Evolutionary conservation across 2,797 vertebrate species (phyloP).

Genomic region (Enteromius thamalakanensis): DNA sequence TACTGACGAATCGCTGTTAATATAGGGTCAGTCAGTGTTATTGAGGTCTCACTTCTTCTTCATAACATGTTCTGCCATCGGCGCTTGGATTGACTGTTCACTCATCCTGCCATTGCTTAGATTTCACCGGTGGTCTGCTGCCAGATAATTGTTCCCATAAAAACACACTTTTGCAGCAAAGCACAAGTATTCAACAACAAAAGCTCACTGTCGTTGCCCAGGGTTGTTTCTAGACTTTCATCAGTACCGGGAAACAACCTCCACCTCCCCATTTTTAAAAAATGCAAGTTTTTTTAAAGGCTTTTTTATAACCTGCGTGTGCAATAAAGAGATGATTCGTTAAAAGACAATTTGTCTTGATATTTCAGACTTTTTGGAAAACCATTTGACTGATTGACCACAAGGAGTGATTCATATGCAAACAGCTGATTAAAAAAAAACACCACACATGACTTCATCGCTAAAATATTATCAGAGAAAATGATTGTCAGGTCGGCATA

Average conservation of each 20-base stretch:
- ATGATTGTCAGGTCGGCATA: not conserved
- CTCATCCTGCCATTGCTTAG: conserved; percentile 35
- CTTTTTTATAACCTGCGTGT: not conserved
- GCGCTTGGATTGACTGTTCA: conserved; percentile 6
- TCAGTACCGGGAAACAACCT: not conserved
- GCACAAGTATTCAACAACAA: not conserved
- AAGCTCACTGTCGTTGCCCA: not conserved
- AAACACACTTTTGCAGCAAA: conserved; percentile 44
- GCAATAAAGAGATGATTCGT: not conserved
- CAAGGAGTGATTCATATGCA: not conserved
- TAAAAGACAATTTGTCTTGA: too few relatives aligned
- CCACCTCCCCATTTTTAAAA: not conserved
- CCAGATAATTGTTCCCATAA: conserved; percentile 41
- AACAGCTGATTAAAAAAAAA: not conserved
- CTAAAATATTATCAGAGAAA: not conserved
- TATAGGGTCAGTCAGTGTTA: conserved; percentile 28
- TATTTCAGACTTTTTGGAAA: not conserved
- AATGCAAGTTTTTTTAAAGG: not conserved
- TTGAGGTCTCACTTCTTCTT: conserved; percentile 39
- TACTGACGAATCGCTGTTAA: conserved; percentile 24
- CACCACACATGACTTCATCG: not conserved
- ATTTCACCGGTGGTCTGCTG: not conserved
- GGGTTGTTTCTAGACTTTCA: not conserved
- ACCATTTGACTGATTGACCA: not conserved
- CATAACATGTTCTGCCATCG: conserved; percentile 30